Evolutionary conservation across 2,888 invertebrate genomes (phyloP), one percentile per base, ranked within the genome.

Genomic region (Schizaphis graminum): DNA sequence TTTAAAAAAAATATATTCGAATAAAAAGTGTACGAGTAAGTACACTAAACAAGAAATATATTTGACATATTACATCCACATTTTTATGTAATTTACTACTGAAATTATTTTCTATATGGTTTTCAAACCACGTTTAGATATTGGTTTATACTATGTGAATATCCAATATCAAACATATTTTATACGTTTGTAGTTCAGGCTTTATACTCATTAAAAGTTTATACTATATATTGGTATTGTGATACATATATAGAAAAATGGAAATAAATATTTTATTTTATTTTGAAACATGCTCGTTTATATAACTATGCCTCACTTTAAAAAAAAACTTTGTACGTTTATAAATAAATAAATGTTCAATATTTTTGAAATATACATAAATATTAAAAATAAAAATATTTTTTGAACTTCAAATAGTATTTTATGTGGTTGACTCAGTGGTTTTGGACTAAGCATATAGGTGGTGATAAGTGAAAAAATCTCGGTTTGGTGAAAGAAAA

Each of bases 101-200:
- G 67, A 8, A 41, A 35, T 8, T 7, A 35, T 47, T 47, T 47
- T 47, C 35, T 77, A 35, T 77, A 21, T 21, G 35, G 3, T 77
- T 77, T 77, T 77, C 35, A 77, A 21, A 35, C 35, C 77, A 77
- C 21, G 35, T 35, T 77, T 35, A 77, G 35, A 8, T 77, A 77
- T 77, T 77, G 21, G 77, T 77, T 77, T 77, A 77, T 77, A 21
- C 21, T 77, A 77, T 77, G 35, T 21, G 67, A 77, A 77, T 77
- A 77, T 77, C 35, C 35, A 77, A 77, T 41, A 77, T 77, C 77
- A 77, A 77, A 77, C 77, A 77, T 77, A 77, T 35, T 77, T 77
- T 8, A 21, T 10, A 77, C 8, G 77, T 77, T 77, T 21, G 3
- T 8, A 77, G 77, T 77, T 77, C 21, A 35, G 8, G 8, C 35